These are phyloP conservation scores for Telenomus remus DNA, from an alignment of 1,140 invertebrate species.

Conservation along the genomic window DNA sequence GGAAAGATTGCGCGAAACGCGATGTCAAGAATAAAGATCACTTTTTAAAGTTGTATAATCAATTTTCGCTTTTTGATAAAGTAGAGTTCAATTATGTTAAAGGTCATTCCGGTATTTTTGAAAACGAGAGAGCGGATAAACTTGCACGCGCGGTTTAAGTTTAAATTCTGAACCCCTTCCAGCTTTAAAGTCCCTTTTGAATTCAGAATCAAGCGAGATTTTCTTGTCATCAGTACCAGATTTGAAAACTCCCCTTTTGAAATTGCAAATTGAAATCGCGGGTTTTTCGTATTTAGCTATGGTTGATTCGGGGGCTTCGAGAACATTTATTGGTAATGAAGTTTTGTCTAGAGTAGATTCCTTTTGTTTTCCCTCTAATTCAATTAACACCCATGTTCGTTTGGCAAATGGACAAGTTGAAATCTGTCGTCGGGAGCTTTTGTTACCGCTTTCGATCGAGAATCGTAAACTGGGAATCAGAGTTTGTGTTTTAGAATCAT, in stretches of 20 bases:
- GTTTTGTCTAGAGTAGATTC: not conserved
- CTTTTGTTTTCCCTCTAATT: not conserved
- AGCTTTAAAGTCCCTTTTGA: no score
- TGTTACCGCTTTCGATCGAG: not conserved
- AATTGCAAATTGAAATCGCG: not conserved
- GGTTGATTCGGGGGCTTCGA: conserved; percentile 13
- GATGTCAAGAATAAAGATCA: not conserved
- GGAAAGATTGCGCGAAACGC: conserved; percentile 3
- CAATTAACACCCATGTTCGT: not conserved
- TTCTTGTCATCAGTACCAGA: not conserved
- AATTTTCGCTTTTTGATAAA: not conserved
- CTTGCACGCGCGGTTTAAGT: no score
- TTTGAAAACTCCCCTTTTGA: not conserved
- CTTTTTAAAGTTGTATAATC: not conserved
- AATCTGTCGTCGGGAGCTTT: not conserved
- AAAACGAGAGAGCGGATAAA: no score
- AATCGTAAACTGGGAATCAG: not conserved
- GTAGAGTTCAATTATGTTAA: conserved; percentile 9
- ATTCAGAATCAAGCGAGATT: no score
- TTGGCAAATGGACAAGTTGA: conserved; percentile 1
- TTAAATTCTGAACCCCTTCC: no score
- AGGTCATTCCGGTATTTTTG: not conserved
- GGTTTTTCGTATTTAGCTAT: not conserved
- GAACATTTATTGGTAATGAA: conserved; percentile 6
- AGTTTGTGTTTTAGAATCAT: not conserved